These are phyloP conservation scores for Philaethria dido DNA, from an alignment of 2,888 invertebrate species.

Conservation along the genomic window DNA sequence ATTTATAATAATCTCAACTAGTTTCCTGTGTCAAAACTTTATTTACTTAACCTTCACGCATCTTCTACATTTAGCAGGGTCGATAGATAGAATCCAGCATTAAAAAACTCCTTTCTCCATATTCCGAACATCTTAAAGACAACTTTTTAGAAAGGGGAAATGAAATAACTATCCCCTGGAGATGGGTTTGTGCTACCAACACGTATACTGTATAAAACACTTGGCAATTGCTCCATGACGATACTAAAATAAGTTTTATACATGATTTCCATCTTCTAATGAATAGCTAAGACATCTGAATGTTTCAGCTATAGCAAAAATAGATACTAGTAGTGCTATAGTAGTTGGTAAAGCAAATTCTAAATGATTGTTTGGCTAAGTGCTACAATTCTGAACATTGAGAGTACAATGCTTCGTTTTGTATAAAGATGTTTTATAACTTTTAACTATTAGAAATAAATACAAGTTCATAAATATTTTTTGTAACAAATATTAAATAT, in stretches of 20 bases:
- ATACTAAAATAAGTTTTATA: background rate
- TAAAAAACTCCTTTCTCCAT: no score
- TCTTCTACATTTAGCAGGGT: no score
- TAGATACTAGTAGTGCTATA: slow-evolving; percentile 2
- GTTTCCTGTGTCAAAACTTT: no score
- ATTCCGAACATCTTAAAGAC: no score
- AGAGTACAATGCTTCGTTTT: background rate
- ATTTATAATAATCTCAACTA: no score
- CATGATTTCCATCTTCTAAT: slow-evolving; percentile 4
- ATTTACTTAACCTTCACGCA: no score
- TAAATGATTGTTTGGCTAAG: slow-evolving; percentile 15
- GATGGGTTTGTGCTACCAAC: background rate
- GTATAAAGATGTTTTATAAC: background rate
- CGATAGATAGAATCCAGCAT: no score
- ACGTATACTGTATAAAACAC: background rate
- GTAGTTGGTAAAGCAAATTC: slow-evolving; percentile 22
- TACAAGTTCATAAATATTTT: no score
- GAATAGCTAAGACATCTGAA: background rate
- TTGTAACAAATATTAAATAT: no score
- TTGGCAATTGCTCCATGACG: no score
- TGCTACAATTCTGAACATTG: slow-evolving; percentile 13
- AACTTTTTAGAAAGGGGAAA: no score
- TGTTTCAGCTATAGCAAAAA: background rate
- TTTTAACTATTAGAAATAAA: background rate
- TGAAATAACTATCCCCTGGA: background rate